phyloP scores from a whole-genome alignment of 2,797 vertebrate species.

The Halcyon badia region DNA sequence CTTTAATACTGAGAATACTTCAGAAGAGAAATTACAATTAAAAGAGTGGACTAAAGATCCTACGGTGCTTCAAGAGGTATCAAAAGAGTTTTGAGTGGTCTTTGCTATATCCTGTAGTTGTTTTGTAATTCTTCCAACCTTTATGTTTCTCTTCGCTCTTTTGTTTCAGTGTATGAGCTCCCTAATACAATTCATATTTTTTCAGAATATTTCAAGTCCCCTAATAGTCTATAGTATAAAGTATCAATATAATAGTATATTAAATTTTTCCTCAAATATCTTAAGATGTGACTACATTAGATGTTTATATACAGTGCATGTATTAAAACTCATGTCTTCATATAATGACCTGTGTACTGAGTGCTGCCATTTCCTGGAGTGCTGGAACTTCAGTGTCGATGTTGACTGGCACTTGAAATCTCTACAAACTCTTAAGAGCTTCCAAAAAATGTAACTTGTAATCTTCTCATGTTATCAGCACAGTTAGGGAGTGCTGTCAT shows the following conservation, averaged over 20 bases:
- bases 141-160: not conserved
- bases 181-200: not conserved
- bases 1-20: not conserved
- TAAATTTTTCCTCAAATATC: not conserved
- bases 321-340: not conserved
- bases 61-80: not conserved
- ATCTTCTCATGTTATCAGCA: not conserved
- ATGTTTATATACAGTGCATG: not conserved
- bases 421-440: not conserved
- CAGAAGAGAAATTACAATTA: not conserved
- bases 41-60: not conserved
- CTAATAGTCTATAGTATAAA: not conserved
- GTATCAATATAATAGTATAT: not conserved
- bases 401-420: not conserved
- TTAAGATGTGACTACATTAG: not conserved
- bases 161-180: not conserved
- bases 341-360: accelerated
- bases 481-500: not conserved
- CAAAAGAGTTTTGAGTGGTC: not conserved
- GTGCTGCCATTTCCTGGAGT: too few relatives aligned
- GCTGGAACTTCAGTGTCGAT: not conserved
- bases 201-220: not conserved
- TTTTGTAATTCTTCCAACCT: not conserved
- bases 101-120: not conserved
- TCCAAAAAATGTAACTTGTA: not conserved